Evolutionary conservation across 1,140 invertebrate species (phyloP), one percentile per base, ranked within the genome.

Genomic region (Fragariocoptes setiger): DNA sequence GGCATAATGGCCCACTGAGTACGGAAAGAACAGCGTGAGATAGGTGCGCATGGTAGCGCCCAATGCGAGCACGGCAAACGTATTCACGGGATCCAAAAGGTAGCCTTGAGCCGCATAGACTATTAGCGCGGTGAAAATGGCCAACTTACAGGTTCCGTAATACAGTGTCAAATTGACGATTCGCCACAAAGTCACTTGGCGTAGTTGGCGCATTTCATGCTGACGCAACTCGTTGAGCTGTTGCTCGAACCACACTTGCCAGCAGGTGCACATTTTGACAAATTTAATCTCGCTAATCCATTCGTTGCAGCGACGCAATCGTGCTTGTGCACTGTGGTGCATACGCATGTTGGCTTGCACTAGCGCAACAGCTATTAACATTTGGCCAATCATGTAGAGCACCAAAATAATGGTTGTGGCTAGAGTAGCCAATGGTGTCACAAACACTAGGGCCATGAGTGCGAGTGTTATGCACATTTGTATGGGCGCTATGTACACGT

Each of bases 11-110:
- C 71, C 66, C 0, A 82, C 62, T 0, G 69, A 72, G 41, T 70
- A 54, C 0, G 76, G 76, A 50, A 78, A 67, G 44, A 68, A 67
- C 21, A 77, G 63, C 0, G 71, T 70, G 8, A 69, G 0, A 65
- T 71, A 1, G 79, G 64, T 38, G 57, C 53, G 38, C 25, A 31
- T 31, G 8, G 25, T 8, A n/a, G 8, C n/a, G 25, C 8, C n/a
- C 25, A 31, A 8, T 31, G 25, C n/a, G 8, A 31, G 25, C n/a
- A n/a, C 25, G n/a, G 25, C n/a, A 31, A 31, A 31, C 8, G n/a
- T n/a, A 8, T 31, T 31, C 8, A 31, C 25, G 8, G 25, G 8
- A n/a, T 31, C 25, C 8, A 31, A 31, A 31, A n/a, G 8, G n/a
- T 31, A 31, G n/a, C 25, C 25, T n/a, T 8, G 8, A 8, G n/a